Evolutionary conservation across 1,140 invertebrate genomes (phyloP), one percentile per base, ranked within the genome.

Genomic region (Drosophila prosaltans): DNA sequence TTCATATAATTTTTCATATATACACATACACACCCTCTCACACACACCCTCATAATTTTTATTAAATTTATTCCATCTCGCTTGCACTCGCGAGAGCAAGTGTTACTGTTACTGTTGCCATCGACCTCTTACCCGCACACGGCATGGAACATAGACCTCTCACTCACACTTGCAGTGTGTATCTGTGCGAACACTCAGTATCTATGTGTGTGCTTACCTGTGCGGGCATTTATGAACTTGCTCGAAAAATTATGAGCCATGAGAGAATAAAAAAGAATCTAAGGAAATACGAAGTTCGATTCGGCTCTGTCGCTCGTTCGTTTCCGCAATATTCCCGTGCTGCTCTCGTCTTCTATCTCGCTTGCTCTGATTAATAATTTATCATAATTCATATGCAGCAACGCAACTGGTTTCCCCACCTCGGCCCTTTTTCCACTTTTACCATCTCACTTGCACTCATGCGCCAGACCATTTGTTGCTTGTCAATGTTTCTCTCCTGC

Each of bases 361-460:
- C 61, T 78, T 66, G 63, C 67, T 55, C 40, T 61, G 73, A 81
- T 91, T 91, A 91, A 91, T 91, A 91, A 91, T 91, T 91, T 90
- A 91, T 91, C 90, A 91, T 91, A 91, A 91, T 91, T 91, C 91
- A 91, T 91, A 82, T 80, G 84, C 76, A 78, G 72, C 82, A 36
- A 70, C 73, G 76, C 73, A 63, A 74, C 77, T 78, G 70, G 78
- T 74, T 74, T 28, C 24, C 41, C 11, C 10, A 5, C 11, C n/a
- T 40, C 67, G 57, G 83, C 83, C 83, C 84, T 89, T 80, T 76
- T 72, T 62, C 59, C 67, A 54, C 28, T 72, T 28, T 28, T 60
- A 77, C 77, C 70, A 59, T 83, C 78, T 80, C 74, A 61, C 83
- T 88, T 24, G 41, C 80, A 77, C 82, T 28, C 57, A 57, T 69